Conservation (phyloP, 2,888 invertebrate genomes). For the Agrotis ipsilon region DNA sequence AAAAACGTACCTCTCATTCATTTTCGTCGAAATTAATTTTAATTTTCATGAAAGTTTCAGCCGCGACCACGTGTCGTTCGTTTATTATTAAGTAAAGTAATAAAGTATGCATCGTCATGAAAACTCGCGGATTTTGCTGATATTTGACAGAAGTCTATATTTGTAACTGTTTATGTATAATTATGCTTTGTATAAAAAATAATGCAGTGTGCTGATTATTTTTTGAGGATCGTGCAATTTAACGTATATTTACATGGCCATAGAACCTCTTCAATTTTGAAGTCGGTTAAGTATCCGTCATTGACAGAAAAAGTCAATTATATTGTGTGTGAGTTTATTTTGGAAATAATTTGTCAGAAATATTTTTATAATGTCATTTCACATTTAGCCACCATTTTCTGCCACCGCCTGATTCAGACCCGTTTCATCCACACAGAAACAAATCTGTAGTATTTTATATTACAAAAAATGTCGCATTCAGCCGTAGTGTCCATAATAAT, state of each 20-base stretch:
- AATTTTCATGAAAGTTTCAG: constrained; percentile 26
- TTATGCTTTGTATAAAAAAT: neutral
- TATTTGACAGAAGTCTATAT: constrained; percentile 2
- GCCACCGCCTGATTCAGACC: constrained; percentile 13
- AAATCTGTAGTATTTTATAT: constrained; percentile 44
- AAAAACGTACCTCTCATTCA: too few relatives aligned
- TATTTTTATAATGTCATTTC: too few relatives aligned
- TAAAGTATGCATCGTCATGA: constrained; percentile 39
- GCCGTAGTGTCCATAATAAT: constrained; percentile 27
- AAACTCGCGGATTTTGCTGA: constrained; percentile 3
- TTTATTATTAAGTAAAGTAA: constrained; percentile 28
- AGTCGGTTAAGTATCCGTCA: too few relatives aligned
- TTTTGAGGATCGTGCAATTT: too few relatives aligned
- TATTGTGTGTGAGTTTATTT: too few relatives aligned
- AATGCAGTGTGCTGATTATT: neutral
- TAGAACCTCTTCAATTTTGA: too few relatives aligned
- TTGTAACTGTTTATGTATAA: too few relatives aligned
- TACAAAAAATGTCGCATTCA: constrained; percentile 25
- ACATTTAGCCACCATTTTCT: too few relatives aligned
- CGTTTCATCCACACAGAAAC: constrained; percentile 24
- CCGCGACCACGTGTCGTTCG: constrained; percentile 32
- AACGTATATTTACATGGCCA: too few relatives aligned
- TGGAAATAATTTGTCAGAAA: too few relatives aligned
- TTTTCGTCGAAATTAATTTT: constrained; percentile 18
- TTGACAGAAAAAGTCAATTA: too few relatives aligned